Percentiles rank a stretch among this genome's conserved stretches.
Evolutionary conservation across 1,140 invertebrate genomes (phyloP).

Genomic region (Copidosoma floridanum): DNA sequence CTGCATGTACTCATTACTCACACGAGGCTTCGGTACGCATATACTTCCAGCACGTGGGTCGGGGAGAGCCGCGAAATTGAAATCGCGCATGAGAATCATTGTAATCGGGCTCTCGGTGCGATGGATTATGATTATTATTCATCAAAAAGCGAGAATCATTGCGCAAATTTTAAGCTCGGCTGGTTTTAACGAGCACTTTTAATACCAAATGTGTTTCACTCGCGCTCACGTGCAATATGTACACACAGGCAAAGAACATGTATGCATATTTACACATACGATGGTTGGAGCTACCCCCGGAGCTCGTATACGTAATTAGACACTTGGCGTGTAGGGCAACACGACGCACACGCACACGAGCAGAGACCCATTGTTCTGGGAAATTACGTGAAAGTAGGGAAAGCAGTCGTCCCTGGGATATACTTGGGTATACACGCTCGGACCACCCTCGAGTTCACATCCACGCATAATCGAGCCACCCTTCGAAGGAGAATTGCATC

Average conservation of each 20-base stretch:
- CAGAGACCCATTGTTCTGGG: slow-evolving; percentile 50
- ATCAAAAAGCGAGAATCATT: neutral
- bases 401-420: slow-evolving; percentile 28
- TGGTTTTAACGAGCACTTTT: neutral
- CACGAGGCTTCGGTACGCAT: too few relatives aligned
- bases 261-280: too few relatives aligned
- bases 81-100: too few relatives aligned
- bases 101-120: too few relatives aligned
- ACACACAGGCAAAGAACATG: too few relatives aligned
- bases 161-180: neutral
- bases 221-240: slow-evolving; percentile 5
- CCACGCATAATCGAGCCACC: too few relatives aligned
- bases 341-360: neutral
- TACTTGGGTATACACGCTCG: too few relatives aligned
- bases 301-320: slow-evolving; percentile 51
- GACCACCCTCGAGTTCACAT: too few relatives aligned
- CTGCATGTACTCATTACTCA: too few relatives aligned
- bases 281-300: too few relatives aligned
- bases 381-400: slow-evolving; percentile 54
- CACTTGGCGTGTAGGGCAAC: slow-evolving; percentile 47
- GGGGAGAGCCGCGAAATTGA: too few relatives aligned
- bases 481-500: slow-evolving; percentile 4
- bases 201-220: neutral
- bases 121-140: slow-evolving; percentile 8
- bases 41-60: too few relatives aligned